These are phyloP conservation scores for Vulpes ferrilata DNA, from an alignment of 2,113 vertebrate species.

Conservation along the genomic window DNA sequence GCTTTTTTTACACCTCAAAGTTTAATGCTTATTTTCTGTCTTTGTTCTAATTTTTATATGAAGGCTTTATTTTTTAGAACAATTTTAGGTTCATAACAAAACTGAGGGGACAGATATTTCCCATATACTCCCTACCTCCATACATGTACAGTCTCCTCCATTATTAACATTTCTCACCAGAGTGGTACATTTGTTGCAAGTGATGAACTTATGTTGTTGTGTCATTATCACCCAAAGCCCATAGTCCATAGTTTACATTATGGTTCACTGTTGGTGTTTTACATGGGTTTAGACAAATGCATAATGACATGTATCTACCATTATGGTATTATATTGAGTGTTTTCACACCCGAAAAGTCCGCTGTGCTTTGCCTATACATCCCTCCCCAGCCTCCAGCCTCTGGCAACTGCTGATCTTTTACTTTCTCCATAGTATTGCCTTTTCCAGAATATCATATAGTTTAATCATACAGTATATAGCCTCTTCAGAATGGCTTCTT, in stretches of 20 bases:
- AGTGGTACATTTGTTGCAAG: not conserved
- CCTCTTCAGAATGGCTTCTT: not conserved
- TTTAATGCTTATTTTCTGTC: not conserved
- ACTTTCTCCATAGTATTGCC: not conserved
- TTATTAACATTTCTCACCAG: not conserved
- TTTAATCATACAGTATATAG: not conserved
- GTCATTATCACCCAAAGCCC: not conserved
- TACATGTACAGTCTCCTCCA: not conserved
- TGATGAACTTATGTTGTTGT: not conserved
- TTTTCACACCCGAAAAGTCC: not conserved
- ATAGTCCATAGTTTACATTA: not conserved
- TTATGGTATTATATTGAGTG: not conserved
- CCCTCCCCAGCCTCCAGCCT: not conserved
- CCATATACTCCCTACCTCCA: not conserved
- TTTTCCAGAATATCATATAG: not conserved
- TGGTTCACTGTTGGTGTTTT: not conserved
- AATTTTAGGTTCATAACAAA: conserved; percentile 20
- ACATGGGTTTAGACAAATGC: not conserved
- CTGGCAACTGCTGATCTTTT: not conserved
- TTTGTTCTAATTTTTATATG: not conserved
- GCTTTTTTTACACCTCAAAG: not conserved
- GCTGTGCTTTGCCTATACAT: not conserved
- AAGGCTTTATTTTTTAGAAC: not conserved
- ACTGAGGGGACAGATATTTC: not conserved
- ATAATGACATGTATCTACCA: not conserved